A percentile compares a stretch with the other conserved stretches of the same genome.
Evolutionary conservation across 2,113 vertebrate genomes (phyloP).

Genomic region (Daphoenositta chrysoptera): DNA sequence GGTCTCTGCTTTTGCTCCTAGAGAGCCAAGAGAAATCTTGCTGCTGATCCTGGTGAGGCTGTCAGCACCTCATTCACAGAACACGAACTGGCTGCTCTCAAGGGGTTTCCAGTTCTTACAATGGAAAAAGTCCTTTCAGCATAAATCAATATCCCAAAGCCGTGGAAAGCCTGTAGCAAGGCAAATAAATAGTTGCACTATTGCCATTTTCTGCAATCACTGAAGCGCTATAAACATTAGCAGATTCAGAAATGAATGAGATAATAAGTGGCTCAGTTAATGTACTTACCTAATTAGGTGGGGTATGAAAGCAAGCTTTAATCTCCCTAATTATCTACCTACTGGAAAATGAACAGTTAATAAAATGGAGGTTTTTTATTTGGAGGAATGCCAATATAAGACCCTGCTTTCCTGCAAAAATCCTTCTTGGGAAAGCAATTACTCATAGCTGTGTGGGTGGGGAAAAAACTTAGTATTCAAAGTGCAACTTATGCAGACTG

Average conservation of each 20-base stretch:
- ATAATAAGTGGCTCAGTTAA: background rate
- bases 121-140: background rate
- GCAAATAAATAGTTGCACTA: background rate
- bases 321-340: background rate
- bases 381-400: background rate
- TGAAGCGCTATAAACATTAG: background rate
- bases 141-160: slow-evolving; percentile 5
- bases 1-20: background rate
- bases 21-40: background rate
- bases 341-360: background rate
- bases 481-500: background rate
- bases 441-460: background rate
- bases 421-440: background rate
- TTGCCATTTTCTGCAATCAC: background rate
- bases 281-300: background rate
- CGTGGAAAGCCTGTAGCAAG: background rate
- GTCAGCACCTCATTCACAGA: background rate
- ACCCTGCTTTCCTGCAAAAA: background rate
- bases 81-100: background rate
- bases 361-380: background rate
- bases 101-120: background rate
- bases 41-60: background rate
- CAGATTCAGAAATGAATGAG: background rate
- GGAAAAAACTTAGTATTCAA: background rate
- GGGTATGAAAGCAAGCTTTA: background rate